Conservation (phyloP, 2,797 vertebrate genomes). For the Dicrostonyx torquatus region DNA sequence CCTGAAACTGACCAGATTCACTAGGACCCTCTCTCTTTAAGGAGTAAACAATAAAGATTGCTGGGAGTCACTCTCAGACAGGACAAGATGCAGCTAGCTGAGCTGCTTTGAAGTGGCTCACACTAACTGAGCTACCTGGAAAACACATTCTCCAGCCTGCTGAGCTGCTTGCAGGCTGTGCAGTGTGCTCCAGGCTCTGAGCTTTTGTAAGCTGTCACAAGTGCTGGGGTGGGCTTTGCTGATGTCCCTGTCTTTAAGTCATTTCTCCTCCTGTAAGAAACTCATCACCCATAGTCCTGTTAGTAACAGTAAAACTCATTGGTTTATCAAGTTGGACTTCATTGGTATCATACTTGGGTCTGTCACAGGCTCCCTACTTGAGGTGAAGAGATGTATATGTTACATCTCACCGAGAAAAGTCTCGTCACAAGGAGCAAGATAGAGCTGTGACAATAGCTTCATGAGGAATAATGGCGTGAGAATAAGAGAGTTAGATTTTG, state of each 20-base stretch:
- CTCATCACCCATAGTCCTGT: neutral
- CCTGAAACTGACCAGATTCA: neutral
- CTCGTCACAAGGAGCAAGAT: neutral
- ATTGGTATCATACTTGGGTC: too few species aligned
- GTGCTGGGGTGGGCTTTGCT: neutral
- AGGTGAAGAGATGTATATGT: too few species aligned
- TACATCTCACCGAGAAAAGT: neutral
- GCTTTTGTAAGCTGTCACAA: neutral
- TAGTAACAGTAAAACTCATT: neutral
- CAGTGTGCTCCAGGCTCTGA: neutral
- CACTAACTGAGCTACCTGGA: neutral
- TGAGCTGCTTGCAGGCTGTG: neutral
- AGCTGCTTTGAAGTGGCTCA: neutral
- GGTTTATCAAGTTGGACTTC: neutral
- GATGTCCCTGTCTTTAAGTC: neutral
- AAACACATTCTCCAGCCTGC: neutral
- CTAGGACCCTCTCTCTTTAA: neutral
- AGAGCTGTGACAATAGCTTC: neutral
- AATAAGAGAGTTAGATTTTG: accelerated
- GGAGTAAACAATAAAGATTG: neutral
- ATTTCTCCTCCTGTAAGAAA: neutral
- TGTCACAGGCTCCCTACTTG: too few species aligned
- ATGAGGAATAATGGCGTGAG: accelerated
- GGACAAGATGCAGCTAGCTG: neutral
- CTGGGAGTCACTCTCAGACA: neutral